Evolutionary conservation across 2,113 vertebrate genomes (phyloP).

Genomic region (Elanoides forficatus): DNA sequence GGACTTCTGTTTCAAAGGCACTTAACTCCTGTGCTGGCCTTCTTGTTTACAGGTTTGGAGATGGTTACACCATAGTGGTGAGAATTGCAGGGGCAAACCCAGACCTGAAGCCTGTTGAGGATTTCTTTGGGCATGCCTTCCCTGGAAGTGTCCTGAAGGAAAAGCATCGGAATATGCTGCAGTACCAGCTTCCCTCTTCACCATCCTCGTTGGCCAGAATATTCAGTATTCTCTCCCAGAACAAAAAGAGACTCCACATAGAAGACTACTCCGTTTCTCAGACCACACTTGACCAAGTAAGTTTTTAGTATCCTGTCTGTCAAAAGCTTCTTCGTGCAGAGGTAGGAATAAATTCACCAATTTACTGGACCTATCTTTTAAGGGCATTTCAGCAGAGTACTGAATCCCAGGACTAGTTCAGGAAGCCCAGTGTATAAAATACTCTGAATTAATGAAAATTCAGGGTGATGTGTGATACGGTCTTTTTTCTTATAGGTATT

Average conservation of each 20-base stretch:
- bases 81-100: slow-evolving; percentile 87
- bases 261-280: slow-evolving; percentile 98
- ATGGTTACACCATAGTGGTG: slow-evolving; percentile 96
- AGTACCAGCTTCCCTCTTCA: slow-evolving; percentile 93
- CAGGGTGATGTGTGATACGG: background rate
- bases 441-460: background rate
- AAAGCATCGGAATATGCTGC: slow-evolving; percentile 93
- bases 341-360: background rate
- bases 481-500: slow-evolving; percentile 83
- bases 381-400: background rate
- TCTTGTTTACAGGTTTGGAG: slow-evolving; percentile 86
- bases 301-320: background rate
- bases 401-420: background rate
- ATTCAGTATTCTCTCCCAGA: slow-evolving; percentile 91
- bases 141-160: slow-evolving; percentile 92
- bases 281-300: slow-evolving; percentile 98
- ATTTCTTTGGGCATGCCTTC: slow-evolving; percentile 91
- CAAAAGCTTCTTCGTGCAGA: background rate
- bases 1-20: background rate
- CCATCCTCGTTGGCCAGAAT: slow-evolving; percentile 89
- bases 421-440: background rate
- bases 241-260: slow-evolving; percentile 88
- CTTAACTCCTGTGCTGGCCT: background rate
- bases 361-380: background rate
- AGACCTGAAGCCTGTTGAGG: slow-evolving; percentile 88